Evolutionary conservation across 2,888 invertebrate species (phyloP).

Genomic region (Troides oblongomaculatus): DNA sequence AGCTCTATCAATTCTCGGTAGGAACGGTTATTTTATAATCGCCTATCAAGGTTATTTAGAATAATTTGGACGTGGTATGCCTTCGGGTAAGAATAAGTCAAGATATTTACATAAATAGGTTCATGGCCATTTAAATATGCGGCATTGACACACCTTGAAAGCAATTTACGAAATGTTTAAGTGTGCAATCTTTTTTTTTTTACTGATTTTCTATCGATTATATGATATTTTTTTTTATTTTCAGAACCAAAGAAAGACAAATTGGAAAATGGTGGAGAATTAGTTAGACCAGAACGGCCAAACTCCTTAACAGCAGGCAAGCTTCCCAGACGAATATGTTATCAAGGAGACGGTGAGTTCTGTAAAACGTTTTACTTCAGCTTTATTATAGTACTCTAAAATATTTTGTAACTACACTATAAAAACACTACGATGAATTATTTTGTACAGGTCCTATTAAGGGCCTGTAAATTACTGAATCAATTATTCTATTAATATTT

Average conservation of each 20-base stretch:
- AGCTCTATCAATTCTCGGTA: background rate
- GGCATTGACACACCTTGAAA: background rate
- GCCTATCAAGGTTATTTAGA: background rate
- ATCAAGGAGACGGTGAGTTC: slow-evolving; percentile 85
- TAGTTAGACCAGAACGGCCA: slow-evolving; percentile 87
- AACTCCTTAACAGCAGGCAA: slow-evolving; percentile 89
- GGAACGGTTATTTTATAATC: background rate
- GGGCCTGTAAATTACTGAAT: no score
- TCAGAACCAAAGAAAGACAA: slow-evolving; percentile 96
- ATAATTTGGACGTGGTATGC: background rate
- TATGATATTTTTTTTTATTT: slow-evolving; percentile 59
- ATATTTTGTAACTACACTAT: background rate
- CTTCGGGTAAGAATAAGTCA: background rate
- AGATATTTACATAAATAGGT: slow-evolving; percentile 6
- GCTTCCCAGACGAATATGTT: slow-evolving; percentile 88
- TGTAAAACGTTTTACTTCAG: background rate
- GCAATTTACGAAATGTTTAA: background rate
- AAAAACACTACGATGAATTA: no score
- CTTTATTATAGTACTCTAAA: background rate
- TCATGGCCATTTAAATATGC: slow-evolving; percentile 2
- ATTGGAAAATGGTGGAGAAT: slow-evolving; percentile 85
- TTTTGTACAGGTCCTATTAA: no score
- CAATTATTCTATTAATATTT: no score
- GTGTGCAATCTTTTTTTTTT: background rate
- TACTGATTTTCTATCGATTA: background rate